Evolutionary conservation across 2,113 vertebrate species (phyloP).

Genomic region (cattle (Bos taurus)): ARS-UCD2.0 NC_037357.1:34577501-34578000

Average conservation of each 20-base stretch:
- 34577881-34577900: background rate
- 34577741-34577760: background rate
- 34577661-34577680: background rate
- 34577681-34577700: background rate
- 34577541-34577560: conserved; percentile 31
- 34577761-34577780: background rate
- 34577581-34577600: background rate
- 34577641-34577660: conserved; percentile 6
- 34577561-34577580: conserved; percentile 21
- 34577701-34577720: background rate
- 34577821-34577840: background rate
- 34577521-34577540: background rate
- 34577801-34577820: background rate
- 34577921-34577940: background rate
- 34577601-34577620: background rate
- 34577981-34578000: background rate
- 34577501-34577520: background rate
- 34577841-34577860: background rate
- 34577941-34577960: background rate
- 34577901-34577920: background rate
- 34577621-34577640: background rate
- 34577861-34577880: background rate
- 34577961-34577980: background rate
- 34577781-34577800: background rate
- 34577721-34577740: background rate